Base-by-base conservation (phyloP, 2,113 vertebrate genomes). In the Onychostoma macrolepis region DNA sequence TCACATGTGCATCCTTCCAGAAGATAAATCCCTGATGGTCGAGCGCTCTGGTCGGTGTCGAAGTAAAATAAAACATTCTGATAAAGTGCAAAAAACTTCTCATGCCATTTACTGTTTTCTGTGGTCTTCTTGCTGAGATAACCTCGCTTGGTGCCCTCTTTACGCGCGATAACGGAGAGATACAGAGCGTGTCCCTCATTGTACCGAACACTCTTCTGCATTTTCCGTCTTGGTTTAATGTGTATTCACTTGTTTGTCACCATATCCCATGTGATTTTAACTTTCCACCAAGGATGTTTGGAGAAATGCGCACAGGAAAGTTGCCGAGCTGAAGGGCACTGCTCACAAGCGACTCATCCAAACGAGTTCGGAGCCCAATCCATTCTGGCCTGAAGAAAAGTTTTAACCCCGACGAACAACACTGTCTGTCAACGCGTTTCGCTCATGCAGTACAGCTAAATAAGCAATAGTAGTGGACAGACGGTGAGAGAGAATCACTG, bases 1-100 rank as follows among this genome's bases (percentile, higher is more conserved):
- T 99, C 98, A 92, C 98, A 99, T 93, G 95, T 98, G 95, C 98
- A 98, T 85, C 98, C 98, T 88, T 99, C 98, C 95, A 99, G 94
- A 94, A 99, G 96, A 93, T 99, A 99, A 93, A 99, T 96, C 94
- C 97, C 98, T 4, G 97, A 95, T 19, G 98, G 97, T 45, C 97
- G 96, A 85, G 96, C 91, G 92, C 97, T 99, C 90, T 98, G 97
- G 93, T 99, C 98, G 83, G 95, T 96, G 90, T 99, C 98, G 93
- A 98, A 99, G 95, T 98, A 99, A 93, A 99, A 99, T 19, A 99
- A 95, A 78, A 99, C 93, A 94, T 99, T 99, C 88, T 99, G 98
- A 92, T 98, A 97, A 8, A 99, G 96, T 3, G 97, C 96, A 92
- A 99, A 99, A 96, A 96, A 99, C 95, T 97, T 99, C 80, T 98